Base-by-base conservation (phyloP, 2,113 vertebrate species). In the Nestor notabilis region DNA sequence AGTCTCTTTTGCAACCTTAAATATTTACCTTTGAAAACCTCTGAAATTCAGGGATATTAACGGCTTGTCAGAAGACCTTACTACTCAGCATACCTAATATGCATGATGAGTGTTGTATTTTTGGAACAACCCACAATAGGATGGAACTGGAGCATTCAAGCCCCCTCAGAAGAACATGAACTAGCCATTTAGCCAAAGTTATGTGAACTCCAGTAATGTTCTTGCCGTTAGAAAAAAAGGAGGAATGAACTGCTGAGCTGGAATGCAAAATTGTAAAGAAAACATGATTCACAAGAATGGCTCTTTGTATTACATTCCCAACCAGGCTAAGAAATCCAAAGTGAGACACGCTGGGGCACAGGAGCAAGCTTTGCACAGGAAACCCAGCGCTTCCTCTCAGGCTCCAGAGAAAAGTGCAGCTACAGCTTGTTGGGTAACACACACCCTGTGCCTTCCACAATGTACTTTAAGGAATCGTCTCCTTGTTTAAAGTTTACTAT, bases 321-420 rank as follows among this genome's bases (percentile, higher is more conserved):
- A 28, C 11, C 90, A 96, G 85, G 49, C 86, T 78, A 35, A 65
- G 83, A 70, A 94, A 93, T 18, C 19, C 71, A 33, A 43, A 85
- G 86, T 12, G 27, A 96, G 94, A 84, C 82, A 55, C 41, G 81
- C n/a, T 39, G 66, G 91, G 56, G 72, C 83, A 81, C 58, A 64
- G 93, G 82, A 94, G 64, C 41, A 20, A 81, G 56, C 64, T 83
- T 14, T 77, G 90, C 91, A 95, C 95, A 95, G 97, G 96, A 97
- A 98, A 97, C 92, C 91, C 92, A 78, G 94, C 0, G 49, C 90
- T 97, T 97, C 96, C 97, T 96, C 92, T 68, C 47, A 31, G 87
- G 71, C 93, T 95, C 75, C 87, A 63, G 71, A 65, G 43, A 13
- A 88, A 31, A 70, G 39, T 1, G 17, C 46, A 52, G 86, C 77